A percentile compares a stretch with the other conserved stretches of the same genome.
These are phyloP conservation scores for Tragelaphus imberbis DNA, from an alignment of 2,113 vertebrate genomes.

Conservation along the genomic window DNA sequence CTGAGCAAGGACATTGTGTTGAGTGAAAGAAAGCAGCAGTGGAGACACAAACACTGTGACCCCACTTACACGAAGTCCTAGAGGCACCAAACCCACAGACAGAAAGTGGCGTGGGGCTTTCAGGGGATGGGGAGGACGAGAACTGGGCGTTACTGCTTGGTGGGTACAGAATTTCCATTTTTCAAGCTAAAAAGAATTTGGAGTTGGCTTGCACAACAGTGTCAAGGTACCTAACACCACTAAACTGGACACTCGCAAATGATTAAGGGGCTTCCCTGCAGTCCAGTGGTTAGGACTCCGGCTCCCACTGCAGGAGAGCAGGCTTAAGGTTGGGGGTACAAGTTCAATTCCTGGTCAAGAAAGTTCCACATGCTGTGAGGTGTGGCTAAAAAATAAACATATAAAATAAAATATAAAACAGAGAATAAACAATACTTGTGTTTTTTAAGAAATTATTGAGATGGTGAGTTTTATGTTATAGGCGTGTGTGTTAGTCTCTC, in stretches of 20 bases:
- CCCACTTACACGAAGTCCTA: background rate
- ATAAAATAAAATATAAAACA: background rate
- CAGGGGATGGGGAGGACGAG: rapidly evolving
- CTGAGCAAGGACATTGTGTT: background rate
- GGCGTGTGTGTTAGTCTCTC: background rate
- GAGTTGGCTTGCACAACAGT: background rate
- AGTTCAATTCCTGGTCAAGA: background rate
- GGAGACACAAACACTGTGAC: background rate
- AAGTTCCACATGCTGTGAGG: background rate
- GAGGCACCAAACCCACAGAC: background rate
- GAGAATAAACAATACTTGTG: background rate
- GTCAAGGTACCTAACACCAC: background rate
- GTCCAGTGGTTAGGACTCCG: background rate
- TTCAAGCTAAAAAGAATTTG: background rate
- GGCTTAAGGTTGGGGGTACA: background rate
- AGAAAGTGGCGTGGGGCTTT: background rate
- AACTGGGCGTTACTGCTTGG: background rate
- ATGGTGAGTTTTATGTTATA: background rate
- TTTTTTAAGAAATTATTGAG: background rate
- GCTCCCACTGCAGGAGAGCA: background rate
- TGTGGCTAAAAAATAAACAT: background rate
- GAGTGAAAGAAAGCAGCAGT: background rate
- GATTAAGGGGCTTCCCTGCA: background rate
- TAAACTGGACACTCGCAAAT: background rate
- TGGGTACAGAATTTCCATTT: background rate